Evolutionary conservation across 2,797 vertebrate genomes (phyloP).

Genomic region (Sebastiscus albofasciatus): DNA sequence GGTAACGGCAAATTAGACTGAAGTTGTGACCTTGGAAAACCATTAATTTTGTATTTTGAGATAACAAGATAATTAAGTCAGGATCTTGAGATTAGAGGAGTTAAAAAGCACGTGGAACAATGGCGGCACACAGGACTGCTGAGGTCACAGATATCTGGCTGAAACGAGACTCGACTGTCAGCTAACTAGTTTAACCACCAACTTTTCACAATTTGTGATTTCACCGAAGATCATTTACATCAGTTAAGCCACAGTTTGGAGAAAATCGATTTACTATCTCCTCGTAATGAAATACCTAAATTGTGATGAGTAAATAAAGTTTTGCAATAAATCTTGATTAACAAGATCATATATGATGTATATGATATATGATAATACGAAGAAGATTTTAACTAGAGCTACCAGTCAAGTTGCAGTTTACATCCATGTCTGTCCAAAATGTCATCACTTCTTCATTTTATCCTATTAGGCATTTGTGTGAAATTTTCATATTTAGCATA

Average conservation of each 20-base stretch:
- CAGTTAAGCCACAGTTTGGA: not conserved
- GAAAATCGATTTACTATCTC: not conserved
- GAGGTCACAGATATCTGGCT: constrained; percentile 34
- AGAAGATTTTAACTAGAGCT: not conserved
- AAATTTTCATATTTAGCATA: not conserved
- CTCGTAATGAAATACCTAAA: not conserved
- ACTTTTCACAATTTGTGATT: not conserved
- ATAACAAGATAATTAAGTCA: constrained; percentile 65
- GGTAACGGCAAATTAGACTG: constrained; percentile 39
- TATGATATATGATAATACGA: not conserved
- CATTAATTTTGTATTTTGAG: constrained; percentile 55
- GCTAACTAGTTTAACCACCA: constrained; percentile 8
- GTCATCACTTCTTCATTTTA: not conserved
- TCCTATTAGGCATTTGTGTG: not conserved
- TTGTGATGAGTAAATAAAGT: not conserved
- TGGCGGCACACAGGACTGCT: constrained; percentile 19
- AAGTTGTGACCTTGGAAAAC: constrained; percentile 65
- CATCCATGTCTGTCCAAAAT: not conserved
- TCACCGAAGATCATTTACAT: not conserved
- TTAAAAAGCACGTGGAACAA: constrained; percentile 42
- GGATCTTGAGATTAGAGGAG: constrained; percentile 51
- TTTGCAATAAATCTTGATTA: not conserved
- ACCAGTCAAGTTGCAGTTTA: not conserved
- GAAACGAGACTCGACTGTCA: not conserved
- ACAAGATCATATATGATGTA: not conserved